phyloP scores from a whole-genome alignment of 2,113 vertebrate genomes.

The Colossoma macropomum region DNA sequence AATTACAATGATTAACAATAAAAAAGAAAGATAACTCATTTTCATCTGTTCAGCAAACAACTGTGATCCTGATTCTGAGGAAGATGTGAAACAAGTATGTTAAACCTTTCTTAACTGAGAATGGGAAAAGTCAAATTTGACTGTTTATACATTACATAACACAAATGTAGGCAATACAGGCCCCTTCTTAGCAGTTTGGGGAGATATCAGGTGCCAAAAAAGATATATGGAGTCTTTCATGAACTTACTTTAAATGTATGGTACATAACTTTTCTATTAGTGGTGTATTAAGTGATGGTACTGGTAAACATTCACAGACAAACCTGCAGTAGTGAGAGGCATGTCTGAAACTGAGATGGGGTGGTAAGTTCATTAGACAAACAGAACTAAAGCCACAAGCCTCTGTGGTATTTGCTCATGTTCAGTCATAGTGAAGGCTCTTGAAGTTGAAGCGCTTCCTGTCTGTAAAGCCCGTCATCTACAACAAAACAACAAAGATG shows the following conservation, averaged over 20 bases:
- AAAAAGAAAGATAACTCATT: background rate
- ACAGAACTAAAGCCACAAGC: slow-evolving; percentile 40
- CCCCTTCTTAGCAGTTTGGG: background rate
- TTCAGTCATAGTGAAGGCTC: slow-evolving; percentile 90
- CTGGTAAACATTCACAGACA: background rate
- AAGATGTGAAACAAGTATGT: slow-evolving; percentile 1
- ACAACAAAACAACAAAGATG: slow-evolving; percentile 55
- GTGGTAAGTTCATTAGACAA: background rate
- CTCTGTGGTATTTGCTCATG: background rate
- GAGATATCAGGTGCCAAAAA: background rate
- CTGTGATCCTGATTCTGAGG: background rate
- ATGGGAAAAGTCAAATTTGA: no score
- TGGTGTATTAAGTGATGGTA: background rate
- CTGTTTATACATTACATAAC: no score
- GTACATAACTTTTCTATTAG: background rate
- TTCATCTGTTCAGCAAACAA: background rate
- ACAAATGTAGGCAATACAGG: background rate
- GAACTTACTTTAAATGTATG: background rate
- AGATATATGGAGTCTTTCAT: no score
- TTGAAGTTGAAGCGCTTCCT: slow-evolving; percentile 91
- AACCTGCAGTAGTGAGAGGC: background rate
- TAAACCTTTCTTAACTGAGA: no score
- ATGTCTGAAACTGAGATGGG: background rate
- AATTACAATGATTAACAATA: slow-evolving; percentile 4
- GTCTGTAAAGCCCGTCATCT: slow-evolving; percentile 92